Base-by-base conservation (phyloP, 2,113 vertebrate genomes). In the Mesembrinibis cayennensis region DNA sequence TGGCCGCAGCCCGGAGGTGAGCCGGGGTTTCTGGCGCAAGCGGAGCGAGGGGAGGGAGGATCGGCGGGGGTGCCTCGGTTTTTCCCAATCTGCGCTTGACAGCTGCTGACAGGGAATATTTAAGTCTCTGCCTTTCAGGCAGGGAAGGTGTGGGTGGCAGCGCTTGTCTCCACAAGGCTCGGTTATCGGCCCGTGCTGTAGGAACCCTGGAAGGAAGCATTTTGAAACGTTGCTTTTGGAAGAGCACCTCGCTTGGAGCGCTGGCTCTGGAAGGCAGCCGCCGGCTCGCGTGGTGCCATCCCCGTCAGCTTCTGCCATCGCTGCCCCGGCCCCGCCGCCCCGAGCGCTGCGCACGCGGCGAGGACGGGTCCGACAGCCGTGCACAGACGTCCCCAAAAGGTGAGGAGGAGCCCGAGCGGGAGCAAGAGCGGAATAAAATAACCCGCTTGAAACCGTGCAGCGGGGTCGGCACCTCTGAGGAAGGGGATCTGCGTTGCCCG, bases 231-330 rank as follows among this genome's bases (percentile, higher is more conserved):
- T 44, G 22, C 13, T 34, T 63, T 74, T 23, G 45, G 79, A 50
- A 56, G 22, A 74, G 34, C 16, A 0, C 26, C 47, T 52, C 3
- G 0, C 9, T 34, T 4, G 44, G 52, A 44, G 38, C 0, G 0
- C 38, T 23, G 40, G 25, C 42, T n/a, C 47, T 52, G 47, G 36
- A 21, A 42, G 47, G 22, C 22, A 6, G n/a, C 26, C 3, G 80
- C 3, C 52, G 2, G 7, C 27, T 52, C 6, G 5, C 14, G 6
- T 2, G 74, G 32, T 18, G n/a, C 22, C 59, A 23, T 26, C 13
- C 4, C 30, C 42, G 8, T 21, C 44, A 9, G 42, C 38, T 20
- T 14, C 40, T 70, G 50, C 50, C 8, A 5, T 36, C 2, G 40
- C 38, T 38, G 20, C 23, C 50, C 67, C 0, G 0, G n/a, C 32